Evolutionary conservation across 30 jellyfish, hydroid and myxozoan species (phyloP).

Genomic region (Chironex yamaguchii): DNA sequence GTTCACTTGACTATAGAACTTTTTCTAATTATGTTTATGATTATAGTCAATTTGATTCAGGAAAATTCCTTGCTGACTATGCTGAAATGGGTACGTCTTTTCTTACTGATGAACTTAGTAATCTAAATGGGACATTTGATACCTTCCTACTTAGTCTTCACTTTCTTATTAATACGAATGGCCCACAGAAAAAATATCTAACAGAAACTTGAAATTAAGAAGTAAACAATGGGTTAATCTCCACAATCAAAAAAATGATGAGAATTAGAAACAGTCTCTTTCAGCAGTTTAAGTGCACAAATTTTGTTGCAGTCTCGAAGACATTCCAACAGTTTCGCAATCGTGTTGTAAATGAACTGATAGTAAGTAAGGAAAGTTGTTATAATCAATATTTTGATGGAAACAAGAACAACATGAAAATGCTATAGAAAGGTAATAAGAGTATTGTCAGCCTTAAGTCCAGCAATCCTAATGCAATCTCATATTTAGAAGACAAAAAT

Average conservation of each 20-base stretch:
- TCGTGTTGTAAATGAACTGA: constrained; percentile 4
- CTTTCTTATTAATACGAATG: too few relatives aligned
- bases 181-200: too few relatives aligned
- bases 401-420: constrained; percentile 32
- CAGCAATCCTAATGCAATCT: constrained; percentile 7
- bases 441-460: constrained; percentile 14
- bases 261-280: constrained; percentile 14
- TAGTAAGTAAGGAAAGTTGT: constrained; percentile 54
- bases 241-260: neutral
- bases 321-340: constrained; percentile 40
- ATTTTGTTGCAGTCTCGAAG: constrained; percentile 11
- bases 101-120: neutral
- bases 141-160: neutral
- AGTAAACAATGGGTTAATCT: constrained; percentile 41
- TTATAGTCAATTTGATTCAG: constrained; percentile 32
- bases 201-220: too few relatives aligned
- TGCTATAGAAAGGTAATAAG: constrained; percentile 62
- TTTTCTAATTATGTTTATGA: constrained; percentile 23
- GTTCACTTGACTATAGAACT: constrained; percentile 12
- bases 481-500: constrained; percentile 5
- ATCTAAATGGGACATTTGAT: neutral
- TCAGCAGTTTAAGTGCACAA: constrained; percentile 25
- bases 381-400: constrained; percentile 19
- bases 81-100: constrained; percentile 13
- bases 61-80: constrained; percentile 24